A percentile compares a stretch with the other conserved stretches of the same genome.
Evolutionary conservation across 2,888 invertebrate genomes (phyloP).

Genomic region (Athalia rosae): DNA sequence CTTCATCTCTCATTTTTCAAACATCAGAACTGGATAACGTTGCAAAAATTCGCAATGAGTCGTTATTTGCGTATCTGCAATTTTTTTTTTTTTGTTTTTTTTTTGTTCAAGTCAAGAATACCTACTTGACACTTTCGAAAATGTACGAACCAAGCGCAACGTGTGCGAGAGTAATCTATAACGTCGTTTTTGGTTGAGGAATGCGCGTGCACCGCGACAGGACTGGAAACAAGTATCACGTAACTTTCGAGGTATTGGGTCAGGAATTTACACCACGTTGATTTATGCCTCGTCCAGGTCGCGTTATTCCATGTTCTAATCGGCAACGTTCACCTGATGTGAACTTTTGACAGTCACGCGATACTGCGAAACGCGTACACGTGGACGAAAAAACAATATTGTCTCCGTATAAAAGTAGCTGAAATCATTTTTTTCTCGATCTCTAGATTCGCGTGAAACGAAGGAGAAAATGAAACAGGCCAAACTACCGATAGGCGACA

Average conservation of each 20-base stretch:
- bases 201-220: neutral
- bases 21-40: too few species aligned
- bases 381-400: too few species aligned
- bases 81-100: too few species aligned
- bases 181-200: neutral
- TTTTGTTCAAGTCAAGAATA: neutral
- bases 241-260: conserved; percentile 7
- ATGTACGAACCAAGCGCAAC: conserved; percentile 16
- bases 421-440: too few species aligned
- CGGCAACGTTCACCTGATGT: neutral
- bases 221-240: neutral
- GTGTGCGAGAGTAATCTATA: neutral
- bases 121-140: conserved; percentile 27
- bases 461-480: neutral
- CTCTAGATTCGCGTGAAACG: too few species aligned
- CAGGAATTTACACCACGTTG: neutral
- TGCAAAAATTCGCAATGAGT: too few species aligned
- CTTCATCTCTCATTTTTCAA: too few species aligned
- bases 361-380: too few species aligned
- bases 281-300: conserved; percentile 2
- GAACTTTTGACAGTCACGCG: too few species aligned
- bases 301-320: neutral
- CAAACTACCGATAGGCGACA: neutral
- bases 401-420: too few species aligned
- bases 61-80: too few species aligned